Conservation (phyloP, 2,888 invertebrate genomes). For the Agrilus cyanescens region DNA sequence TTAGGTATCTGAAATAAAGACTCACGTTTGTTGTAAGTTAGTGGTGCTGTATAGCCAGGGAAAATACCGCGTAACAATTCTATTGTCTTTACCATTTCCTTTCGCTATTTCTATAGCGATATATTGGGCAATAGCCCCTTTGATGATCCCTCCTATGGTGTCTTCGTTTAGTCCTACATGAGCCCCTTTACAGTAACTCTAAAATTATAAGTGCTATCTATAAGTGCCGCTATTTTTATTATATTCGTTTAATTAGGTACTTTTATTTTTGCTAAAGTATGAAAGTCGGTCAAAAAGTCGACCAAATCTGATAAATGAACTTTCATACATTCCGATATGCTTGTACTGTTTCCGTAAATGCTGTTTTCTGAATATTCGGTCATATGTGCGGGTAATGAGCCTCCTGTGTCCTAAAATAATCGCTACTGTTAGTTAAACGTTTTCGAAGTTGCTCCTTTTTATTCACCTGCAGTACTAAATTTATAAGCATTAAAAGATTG, state of each 20-base stretch:
- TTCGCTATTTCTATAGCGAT: constrained; percentile 88
- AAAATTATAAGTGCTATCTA: no score
- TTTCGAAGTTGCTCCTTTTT: background rate
- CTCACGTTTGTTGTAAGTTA: constrained; percentile 68
- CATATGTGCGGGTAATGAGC: constrained; percentile 67
- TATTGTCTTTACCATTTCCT: constrained; percentile 72
- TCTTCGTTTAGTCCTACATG: constrained; percentile 75
- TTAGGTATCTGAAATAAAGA: constrained; percentile 1
- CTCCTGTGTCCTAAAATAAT: constrained; percentile 62
- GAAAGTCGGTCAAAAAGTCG: constrained; percentile 91
- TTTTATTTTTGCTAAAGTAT: constrained; percentile 93
- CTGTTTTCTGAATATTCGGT: constrained; percentile 33
- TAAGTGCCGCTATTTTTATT: no score
- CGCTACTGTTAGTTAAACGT: background rate
- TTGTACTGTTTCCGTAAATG: constrained; percentile 56
- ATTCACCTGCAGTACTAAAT: constrained; percentile 67
- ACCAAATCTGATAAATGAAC: constrained; percentile 85
- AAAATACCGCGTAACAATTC: constrained; percentile 66
- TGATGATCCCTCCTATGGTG: constrained; percentile 90
- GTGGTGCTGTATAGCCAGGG: constrained; percentile 86
- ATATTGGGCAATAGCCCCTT: constrained; percentile 89
- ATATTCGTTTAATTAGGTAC: constrained; percentile 37
- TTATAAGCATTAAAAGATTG: constrained; percentile 84
- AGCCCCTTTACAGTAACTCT: constrained; percentile 60
- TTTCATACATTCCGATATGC: constrained; percentile 88